phyloP scores from a whole-genome alignment of 1,140 invertebrate genomes.

The Trichonephila clavata region DNA sequence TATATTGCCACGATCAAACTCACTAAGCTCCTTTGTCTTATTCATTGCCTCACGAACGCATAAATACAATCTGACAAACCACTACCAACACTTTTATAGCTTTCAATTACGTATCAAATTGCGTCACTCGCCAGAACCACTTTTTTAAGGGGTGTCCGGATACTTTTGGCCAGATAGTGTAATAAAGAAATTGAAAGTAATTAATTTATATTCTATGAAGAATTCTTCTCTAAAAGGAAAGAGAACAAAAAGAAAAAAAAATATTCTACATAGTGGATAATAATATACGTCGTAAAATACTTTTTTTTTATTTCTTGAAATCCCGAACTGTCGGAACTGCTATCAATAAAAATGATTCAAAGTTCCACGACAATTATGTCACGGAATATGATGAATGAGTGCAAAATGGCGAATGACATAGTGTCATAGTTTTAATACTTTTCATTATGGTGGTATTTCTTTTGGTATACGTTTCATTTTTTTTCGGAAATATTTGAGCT shows the following conservation, averaged over 20 bases:
- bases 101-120: no score
- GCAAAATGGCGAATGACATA: not conserved
- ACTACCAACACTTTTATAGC: no score
- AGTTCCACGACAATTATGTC: conserved; percentile 1
- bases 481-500: not conserved
- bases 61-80: no score
- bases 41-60: no score
- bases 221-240: not conserved
- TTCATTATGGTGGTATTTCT: not conserved
- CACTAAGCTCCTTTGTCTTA: no score
- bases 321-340: not conserved
- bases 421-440: not conserved
- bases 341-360: not conserved
- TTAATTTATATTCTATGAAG: not conserved
- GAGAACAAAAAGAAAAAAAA: not conserved
- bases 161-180: no score
- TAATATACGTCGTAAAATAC: no score
- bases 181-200: not conserved
- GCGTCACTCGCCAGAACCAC: no score
- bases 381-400: not conserved
- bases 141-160: no score
- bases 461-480: not conserved
- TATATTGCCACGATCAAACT: no score
- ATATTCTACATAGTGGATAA: no score
- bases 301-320: not conserved